phyloP scores from a whole-genome alignment of 2,797 vertebrate species.

The Anguilla obscura region DNA sequence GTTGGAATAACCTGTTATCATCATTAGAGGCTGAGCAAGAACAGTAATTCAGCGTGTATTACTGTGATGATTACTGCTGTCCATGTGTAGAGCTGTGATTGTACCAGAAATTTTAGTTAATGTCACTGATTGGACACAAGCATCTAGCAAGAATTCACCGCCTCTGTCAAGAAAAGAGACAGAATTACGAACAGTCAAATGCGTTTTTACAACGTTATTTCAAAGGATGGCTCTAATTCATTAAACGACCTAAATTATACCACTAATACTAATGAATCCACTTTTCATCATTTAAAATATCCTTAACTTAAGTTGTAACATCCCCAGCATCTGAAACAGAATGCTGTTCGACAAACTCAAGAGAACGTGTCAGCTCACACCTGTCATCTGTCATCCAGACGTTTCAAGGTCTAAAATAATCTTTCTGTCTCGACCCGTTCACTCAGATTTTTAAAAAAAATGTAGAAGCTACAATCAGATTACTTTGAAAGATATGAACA shows the following conservation, averaged over 20 bases:
- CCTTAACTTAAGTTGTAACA: neutral
- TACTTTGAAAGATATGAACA: neutral
- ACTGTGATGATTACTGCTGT: neutral
- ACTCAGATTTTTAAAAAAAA: neutral
- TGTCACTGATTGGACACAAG: neutral
- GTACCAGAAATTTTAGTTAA: neutral
- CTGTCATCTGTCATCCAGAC: neutral
- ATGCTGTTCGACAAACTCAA: neutral
- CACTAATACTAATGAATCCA: neutral
- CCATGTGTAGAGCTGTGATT: neutral
- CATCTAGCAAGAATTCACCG: neutral
- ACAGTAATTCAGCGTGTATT: neutral
- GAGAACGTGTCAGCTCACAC: neutral
- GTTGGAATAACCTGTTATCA: constrained; percentile 11
- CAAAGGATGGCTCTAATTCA: neutral
- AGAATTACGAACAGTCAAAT: neutral
- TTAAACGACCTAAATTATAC: neutral
- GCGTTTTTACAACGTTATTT: neutral
- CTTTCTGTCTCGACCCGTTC: neutral
- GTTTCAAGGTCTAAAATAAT: neutral
- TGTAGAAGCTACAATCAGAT: neutral
- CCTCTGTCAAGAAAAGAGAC: neutral
- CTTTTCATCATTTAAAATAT: neutral
- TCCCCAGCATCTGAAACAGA: neutral
- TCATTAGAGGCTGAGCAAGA: neutral